Evolutionary conservation across 2,113 vertebrate genomes (phyloP).

Genomic region (Phalacrocorax brasilianus): DNA sequence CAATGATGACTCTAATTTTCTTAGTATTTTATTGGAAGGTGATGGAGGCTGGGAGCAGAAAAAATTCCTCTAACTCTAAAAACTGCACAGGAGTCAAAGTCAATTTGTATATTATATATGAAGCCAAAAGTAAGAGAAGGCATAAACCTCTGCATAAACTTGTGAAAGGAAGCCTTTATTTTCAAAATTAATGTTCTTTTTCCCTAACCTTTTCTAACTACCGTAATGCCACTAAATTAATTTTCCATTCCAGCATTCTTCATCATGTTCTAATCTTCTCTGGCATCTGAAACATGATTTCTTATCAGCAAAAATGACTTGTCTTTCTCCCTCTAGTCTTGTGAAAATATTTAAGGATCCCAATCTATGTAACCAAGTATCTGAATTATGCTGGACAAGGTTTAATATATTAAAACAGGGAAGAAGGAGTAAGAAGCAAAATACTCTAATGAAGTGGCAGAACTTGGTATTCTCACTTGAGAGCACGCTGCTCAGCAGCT

Average conservation of each 20-base stretch:
- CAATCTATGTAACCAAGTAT: neutral
- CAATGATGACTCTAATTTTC: neutral
- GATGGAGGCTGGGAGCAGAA: neutral
- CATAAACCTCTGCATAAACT: neutral
- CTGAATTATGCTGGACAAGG: neutral
- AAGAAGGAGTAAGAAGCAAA: neutral
- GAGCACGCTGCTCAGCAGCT: neutral
- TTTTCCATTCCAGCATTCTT: conserved; percentile 31
- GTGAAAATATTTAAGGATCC: neutral
- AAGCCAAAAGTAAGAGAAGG: neutral
- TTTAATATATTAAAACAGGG: neutral
- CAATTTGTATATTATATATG: neutral
- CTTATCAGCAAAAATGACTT: neutral
- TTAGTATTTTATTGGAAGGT: neutral
- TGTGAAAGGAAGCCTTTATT: neutral
- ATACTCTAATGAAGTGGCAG: neutral
- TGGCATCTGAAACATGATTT: neutral
- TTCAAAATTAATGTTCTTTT: neutral
- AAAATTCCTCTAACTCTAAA: neutral
- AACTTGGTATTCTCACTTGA: neutral
- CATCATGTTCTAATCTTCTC: neutral
- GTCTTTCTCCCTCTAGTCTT: neutral
- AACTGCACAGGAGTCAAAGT: neutral
- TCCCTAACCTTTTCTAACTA: neutral
- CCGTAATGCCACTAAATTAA: neutral